Percentiles rank a stretch among this genome's conserved stretches.
Evolutionary conservation across 1,140 invertebrate genomes (phyloP).

Genomic region (Brachionus paranguensis): DNA sequence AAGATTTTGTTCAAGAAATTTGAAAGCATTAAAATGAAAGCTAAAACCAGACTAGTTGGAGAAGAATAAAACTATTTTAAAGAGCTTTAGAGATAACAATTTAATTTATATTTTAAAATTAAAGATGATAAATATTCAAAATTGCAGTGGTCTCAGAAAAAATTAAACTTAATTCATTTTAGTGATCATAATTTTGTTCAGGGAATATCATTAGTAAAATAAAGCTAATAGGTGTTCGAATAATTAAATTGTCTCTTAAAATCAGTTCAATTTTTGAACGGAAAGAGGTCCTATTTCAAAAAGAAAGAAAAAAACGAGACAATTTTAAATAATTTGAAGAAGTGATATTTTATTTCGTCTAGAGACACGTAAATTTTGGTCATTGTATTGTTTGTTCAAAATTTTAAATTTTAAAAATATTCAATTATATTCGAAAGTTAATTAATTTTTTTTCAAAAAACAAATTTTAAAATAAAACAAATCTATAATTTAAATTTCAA

Average conservation of each 20-base stretch:
- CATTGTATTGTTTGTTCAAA: neutral
- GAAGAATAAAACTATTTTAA: too few relatives aligned
- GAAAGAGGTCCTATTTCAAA: neutral
- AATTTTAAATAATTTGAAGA: neutral
- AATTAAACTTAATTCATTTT: neutral
- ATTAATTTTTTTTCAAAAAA: neutral
- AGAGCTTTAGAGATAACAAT: too few relatives aligned
- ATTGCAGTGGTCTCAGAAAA: neutral
- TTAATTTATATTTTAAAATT: too few relatives aligned
- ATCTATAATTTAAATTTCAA: neutral
- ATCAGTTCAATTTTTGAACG: neutral
- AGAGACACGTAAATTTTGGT: neutral
- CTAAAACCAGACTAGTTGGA: too few relatives aligned
- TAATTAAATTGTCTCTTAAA: neutral
- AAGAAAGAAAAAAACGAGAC: neutral
- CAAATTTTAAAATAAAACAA: neutral
- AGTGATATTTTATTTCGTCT: neutral
- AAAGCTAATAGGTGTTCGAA: neutral
- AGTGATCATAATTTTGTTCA: neutral
- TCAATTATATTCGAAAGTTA: neutral
- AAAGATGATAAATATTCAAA: too few relatives aligned
- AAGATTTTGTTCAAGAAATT: too few relatives aligned
- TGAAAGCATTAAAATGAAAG: too few relatives aligned
- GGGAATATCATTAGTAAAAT: neutral
- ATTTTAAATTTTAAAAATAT: neutral